Evolutionary conservation across 2,888 invertebrate genomes (phyloP), one percentile per base, ranked within the genome.

Genomic region (Cantharis rustica): DNA sequence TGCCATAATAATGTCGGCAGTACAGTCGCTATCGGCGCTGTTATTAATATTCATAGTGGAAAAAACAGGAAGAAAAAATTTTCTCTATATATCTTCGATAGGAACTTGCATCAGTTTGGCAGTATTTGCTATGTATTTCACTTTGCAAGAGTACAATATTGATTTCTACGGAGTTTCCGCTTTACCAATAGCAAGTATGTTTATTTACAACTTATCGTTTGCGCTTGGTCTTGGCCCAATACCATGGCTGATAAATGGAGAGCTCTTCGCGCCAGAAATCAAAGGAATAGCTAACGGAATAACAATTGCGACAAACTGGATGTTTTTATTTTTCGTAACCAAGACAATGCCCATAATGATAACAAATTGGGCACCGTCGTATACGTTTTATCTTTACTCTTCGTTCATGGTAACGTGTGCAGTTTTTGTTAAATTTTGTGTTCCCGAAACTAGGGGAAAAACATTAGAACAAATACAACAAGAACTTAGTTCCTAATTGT

Each of bases 1-100:
- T 10, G 92, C 95, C 15, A 94, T 96, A 77, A 90, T 95, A 31
- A 93, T 96, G 2, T 95, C 95, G 0, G 88, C 92, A 0, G 94
- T 96, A 1, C 95, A 96, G 87, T 94, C 93, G 13, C 84, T 92
- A 3, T 93, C 93, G 85, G 93, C 94, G 0, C 90, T 91, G 31
- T 86, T 90, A 0, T 92, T 94, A 0, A 92, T 93, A 0, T 81
- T 93, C n/a, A 87, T 95, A 0, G 91, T 95, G 11, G 96, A 97
- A 79, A 91, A 91, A 71, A 93, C 93, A 10, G 96, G 96, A 0
- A 90, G 96, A 73, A 92, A 93, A 80, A 90, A 93, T 5, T 72
- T 76, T 13, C 31, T 78, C 0, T 76, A 71, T n/a, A 31, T 78
- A 11, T 78, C 78, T 16, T 16, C 74, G 7, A 27, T 75, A 2